Percentiles rank a stretch among this genome's conserved stretches.
Evolutionary conservation across 2,797 vertebrate genomes (phyloP).

Genomic region (Pseudopleuronectes americanus): DNA sequence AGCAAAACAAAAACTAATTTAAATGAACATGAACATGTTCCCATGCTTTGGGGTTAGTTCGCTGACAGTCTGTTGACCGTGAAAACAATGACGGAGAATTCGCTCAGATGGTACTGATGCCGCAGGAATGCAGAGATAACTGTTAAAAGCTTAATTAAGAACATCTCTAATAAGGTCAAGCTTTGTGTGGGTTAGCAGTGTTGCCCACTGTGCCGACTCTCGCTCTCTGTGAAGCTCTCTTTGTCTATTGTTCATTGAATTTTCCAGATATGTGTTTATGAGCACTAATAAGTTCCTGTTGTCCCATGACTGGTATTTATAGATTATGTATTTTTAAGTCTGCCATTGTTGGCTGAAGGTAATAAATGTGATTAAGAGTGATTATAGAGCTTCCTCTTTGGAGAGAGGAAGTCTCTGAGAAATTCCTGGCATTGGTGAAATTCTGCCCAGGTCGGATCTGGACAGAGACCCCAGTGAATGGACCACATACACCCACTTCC

Average conservation of each 20-base stretch:
- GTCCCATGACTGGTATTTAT: constrained; percentile 52
- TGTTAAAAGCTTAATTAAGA: neutral
- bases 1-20: too few species aligned
- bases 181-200: neutral
- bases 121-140: neutral
- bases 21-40: neutral
- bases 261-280: constrained; percentile 57
- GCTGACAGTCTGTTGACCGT: neutral
- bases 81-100: too few species aligned
- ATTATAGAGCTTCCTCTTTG: constrained; percentile 48
- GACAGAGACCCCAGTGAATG: constrained; percentile 38
- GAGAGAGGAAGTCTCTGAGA: constrained; percentile 47
- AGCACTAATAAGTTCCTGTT: constrained; percentile 60
- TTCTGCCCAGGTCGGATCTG: constrained; percentile 36
- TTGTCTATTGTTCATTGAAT: constrained; percentile 42
- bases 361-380: constrained; percentile 53
- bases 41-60: neutral
- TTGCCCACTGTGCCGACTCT: neutral
- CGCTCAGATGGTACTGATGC: neutral
- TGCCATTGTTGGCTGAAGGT: constrained; percentile 52
- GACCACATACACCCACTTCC: constrained; percentile 31
- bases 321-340: constrained; percentile 53
- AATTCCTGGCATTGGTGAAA: constrained; percentile 55
- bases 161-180: neutral
- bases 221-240: constrained; percentile 18